Evolutionary conservation across 2,797 vertebrate genomes (phyloP).

Genomic region (Vespertilio murinus): DNA sequence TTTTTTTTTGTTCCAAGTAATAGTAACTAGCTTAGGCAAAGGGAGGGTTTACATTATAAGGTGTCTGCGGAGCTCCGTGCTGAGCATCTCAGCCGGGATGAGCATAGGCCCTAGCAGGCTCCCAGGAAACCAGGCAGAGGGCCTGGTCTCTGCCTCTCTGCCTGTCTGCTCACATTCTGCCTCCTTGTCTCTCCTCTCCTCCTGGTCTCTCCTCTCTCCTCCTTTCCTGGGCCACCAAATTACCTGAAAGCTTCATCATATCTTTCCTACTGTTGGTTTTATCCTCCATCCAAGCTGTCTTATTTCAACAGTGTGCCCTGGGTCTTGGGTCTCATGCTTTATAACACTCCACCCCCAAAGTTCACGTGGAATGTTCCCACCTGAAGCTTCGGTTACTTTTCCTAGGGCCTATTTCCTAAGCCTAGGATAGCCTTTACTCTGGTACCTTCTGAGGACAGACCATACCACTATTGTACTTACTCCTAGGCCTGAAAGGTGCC

Average conservation of each 20-base stretch:
- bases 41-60: background rate
- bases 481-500: background rate
- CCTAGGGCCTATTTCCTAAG: background rate
- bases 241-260: background rate
- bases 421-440: background rate
- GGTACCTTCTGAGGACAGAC: background rate
- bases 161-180: background rate
- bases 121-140: background rate
- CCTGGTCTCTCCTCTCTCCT: background rate
- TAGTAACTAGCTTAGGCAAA: background rate
- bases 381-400: background rate
- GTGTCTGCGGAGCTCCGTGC: background rate
- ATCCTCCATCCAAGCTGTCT: background rate
- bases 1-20: background rate
- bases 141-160: background rate
- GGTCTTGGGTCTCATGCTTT: background rate
- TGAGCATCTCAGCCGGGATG: background rate
- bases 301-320: background rate
- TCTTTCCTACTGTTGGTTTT: background rate
- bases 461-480: background rate
- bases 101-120: background rate
- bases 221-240: background rate
- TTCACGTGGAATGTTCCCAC: background rate
- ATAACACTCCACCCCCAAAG: fast-evolving
- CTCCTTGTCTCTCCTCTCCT: background rate